These are phyloP conservation scores for Strix uralensis DNA, from an alignment of 2,113 vertebrate species.

Conservation along the genomic window DNA sequence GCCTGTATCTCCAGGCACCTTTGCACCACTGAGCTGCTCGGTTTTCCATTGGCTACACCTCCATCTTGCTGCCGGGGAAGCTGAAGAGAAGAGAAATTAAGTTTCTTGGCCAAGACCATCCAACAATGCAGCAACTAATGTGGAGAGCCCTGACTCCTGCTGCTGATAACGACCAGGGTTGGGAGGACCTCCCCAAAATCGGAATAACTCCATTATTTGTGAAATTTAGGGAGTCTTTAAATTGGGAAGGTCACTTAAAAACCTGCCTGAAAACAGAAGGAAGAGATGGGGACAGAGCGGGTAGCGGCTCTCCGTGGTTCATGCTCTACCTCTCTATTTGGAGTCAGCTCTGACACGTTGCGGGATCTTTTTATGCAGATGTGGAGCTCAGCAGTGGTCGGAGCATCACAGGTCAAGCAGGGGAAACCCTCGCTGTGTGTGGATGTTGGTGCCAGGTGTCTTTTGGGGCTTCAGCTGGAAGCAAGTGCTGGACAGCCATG, in stretches of 20 bases:
- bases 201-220: not conserved
- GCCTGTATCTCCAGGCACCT: not conserved
- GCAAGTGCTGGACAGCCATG: not conserved
- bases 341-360: not conserved
- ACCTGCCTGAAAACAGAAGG: not conserved
- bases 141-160: not conserved
- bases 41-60: not conserved
- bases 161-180: rapidly evolving
- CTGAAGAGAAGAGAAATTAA: not conserved
- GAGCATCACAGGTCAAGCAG: not conserved
- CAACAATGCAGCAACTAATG: not conserved
- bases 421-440: not conserved
- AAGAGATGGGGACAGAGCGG: not conserved
- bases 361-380: not conserved
- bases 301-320: not conserved
- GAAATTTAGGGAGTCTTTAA: not conserved
- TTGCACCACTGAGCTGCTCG: not conserved
- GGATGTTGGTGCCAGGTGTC: not conserved
- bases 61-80: not conserved
- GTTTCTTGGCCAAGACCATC: not conserved
- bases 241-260: not conserved
- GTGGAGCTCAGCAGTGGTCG: rapidly evolving
- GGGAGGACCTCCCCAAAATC: not conserved
- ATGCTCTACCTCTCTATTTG: not conserved
- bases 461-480: not conserved